These are phyloP conservation scores for Lateolabrax maculatus DNA, from an alignment of 2,797 vertebrate genomes.

Conservation along the genomic window DNA sequence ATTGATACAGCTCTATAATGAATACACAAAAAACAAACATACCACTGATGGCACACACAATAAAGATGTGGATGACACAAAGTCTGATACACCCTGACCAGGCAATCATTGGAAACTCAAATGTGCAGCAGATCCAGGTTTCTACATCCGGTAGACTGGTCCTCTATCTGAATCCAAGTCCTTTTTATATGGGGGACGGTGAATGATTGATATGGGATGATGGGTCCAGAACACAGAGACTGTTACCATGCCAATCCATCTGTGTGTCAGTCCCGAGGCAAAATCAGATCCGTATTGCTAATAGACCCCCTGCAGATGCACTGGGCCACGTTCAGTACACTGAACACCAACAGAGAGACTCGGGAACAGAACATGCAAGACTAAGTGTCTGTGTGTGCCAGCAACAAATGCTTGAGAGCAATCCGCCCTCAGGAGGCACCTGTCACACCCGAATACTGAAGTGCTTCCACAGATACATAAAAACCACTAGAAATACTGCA, in stretches of 20 bases:
- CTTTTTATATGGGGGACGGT: neutral
- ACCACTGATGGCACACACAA: neutral
- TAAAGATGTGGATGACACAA: neutral
- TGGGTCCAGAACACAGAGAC: constrained; percentile 50
- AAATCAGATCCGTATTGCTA: constrained; percentile 61
- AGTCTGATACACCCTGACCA: neutral
- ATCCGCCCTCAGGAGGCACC: neutral
- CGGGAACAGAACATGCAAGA: constrained; percentile 4
- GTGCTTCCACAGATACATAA: neutral
- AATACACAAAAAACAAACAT: neutral
- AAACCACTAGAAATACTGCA: constrained; percentile 9
- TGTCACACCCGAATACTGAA: neutral
- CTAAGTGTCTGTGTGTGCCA: constrained; percentile 8
- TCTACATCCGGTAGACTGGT: neutral
- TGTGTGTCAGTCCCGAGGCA: constrained; percentile 43
- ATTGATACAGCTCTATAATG: neutral
- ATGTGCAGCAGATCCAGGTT: neutral
- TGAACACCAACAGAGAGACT: constrained; percentile 34
- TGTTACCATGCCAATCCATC: constrained; percentile 45
- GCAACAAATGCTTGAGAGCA: constrained; percentile 14
- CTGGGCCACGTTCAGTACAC: constrained; percentile 13
- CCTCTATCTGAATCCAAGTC: neutral
- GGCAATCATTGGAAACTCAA: neutral
- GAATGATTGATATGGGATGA: constrained; percentile 33
- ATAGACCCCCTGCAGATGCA: constrained; percentile 56